These are phyloP conservation scores for Pempheris klunzingeri DNA, from an alignment of 2,797 vertebrate genomes.

Conservation along the genomic window DNA sequence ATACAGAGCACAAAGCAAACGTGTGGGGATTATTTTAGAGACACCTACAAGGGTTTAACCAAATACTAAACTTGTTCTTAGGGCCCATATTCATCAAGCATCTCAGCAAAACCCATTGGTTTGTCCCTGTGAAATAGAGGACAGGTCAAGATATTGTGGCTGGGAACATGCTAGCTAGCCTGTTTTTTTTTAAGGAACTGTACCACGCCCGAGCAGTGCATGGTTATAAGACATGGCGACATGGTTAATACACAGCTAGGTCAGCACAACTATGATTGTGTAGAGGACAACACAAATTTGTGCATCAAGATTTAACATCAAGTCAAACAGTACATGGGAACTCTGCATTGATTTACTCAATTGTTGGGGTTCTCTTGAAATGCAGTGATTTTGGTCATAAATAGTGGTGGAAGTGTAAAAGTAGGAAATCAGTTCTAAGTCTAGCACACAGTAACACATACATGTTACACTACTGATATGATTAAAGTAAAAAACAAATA, in stretches of 20 bases:
- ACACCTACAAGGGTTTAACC: not conserved
- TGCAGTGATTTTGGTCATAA: not conserved
- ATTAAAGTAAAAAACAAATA: not conserved
- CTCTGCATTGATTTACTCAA: not conserved
- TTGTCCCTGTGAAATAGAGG: not conserved
- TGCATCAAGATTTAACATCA: not conserved
- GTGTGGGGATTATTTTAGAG: not conserved
- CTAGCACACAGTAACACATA: not conserved
- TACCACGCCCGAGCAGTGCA: not conserved
- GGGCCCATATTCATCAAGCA: conserved; percentile 35
- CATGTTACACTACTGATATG: not conserved
- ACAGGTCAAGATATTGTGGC: not conserved
- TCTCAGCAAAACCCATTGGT: conserved; percentile 24
- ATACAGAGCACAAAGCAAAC: not conserved
- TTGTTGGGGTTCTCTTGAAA: not conserved
- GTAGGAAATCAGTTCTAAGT: not conserved
- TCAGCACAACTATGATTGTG: not conserved
- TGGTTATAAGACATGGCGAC: not conserved
- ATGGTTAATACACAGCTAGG: not conserved
- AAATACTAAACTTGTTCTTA: not conserved
- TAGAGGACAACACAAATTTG: not conserved
- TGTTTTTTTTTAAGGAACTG: not conserved
- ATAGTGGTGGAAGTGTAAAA: not conserved
- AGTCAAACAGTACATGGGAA: not conserved
- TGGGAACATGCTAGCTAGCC: not conserved